These are phyloP conservation scores for Tupaia chinensis DNA, from an alignment of 2,113 vertebrate species.

Conservation along the genomic window DNA sequence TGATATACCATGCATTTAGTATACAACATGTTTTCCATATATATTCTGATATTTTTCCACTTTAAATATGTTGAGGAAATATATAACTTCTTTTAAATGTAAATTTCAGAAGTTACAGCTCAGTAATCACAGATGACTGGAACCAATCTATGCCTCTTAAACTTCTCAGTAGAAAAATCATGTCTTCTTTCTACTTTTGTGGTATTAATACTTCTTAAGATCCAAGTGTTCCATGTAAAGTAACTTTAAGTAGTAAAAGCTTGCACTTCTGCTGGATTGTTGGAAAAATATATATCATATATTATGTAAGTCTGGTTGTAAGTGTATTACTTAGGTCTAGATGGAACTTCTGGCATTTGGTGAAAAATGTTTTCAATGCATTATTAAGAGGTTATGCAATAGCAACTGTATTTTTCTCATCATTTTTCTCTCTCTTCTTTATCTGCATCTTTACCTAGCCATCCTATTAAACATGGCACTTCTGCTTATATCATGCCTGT, in stretches of 20 bases:
- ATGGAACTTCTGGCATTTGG: not conserved
- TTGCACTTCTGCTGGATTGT: not conserved
- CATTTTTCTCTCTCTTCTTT: not conserved
- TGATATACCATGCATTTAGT: not conserved
- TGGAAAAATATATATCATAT: not conserved
- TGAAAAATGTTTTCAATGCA: not conserved
- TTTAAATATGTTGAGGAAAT: conserved; percentile 36
- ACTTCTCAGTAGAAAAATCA: not conserved
- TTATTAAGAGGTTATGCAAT: not conserved
- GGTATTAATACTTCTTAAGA: conserved; percentile 18
- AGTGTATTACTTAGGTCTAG: conserved; percentile 2
- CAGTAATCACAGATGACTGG: not conserved
- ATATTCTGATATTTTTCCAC: not conserved
- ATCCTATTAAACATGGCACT: not conserved
- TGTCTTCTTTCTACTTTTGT: not conserved
- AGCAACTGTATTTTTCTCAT: not conserved
- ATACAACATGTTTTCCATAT: not conserved
- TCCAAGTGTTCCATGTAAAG: not conserved
- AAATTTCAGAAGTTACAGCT: conserved; percentile 41
- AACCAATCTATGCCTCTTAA: not conserved
- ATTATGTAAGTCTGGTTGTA: not conserved
- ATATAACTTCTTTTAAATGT: not conserved
- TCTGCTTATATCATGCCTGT: not conserved
- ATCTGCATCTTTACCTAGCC: not conserved
- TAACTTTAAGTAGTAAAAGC: not conserved